Conservation (phyloP, 2,888 invertebrate genomes). For the Metalampra italica region DNA sequence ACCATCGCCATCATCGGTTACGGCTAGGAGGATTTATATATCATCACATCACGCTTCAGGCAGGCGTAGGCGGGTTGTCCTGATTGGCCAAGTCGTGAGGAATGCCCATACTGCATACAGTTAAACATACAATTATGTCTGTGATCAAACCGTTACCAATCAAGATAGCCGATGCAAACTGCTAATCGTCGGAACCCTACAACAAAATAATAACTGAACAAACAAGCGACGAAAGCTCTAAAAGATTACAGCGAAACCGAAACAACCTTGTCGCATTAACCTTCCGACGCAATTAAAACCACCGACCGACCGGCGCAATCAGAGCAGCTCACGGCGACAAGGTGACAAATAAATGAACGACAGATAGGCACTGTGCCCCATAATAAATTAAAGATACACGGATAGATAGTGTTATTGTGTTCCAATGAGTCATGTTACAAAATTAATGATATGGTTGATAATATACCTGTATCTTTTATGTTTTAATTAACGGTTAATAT, state of each 20-base stretch:
- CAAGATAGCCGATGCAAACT: conserved; percentile 9
- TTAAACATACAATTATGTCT: not conserved
- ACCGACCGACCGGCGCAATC: not conserved
- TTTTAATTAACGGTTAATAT: conserved; percentile 2
- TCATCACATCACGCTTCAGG: no score
- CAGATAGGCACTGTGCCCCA: conserved; percentile 11
- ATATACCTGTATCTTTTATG: not conserved
- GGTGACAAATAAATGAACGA: conserved; percentile 3
- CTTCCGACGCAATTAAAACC: not conserved
- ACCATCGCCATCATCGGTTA: no score
- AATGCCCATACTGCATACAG: no score
- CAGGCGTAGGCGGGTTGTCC: no score
- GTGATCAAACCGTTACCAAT: conserved; percentile 1
- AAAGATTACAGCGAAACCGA: not conserved
- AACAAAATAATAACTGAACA: conserved; percentile 8
- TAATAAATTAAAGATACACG: conserved; percentile 36
- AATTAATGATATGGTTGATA: conserved; percentile 12
- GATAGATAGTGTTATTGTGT: conserved; percentile 31
- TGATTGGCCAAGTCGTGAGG: no score
- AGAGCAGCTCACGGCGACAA: not conserved
- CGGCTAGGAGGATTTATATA: no score
- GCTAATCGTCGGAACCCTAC: conserved; percentile 7
- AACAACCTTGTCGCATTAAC: conserved; percentile 5
- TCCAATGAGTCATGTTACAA: conserved; percentile 28
- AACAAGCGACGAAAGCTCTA: conserved; percentile 8